Base-by-base conservation (phyloP, 2,113 vertebrate species). In the Plecotus auritus region DNA sequence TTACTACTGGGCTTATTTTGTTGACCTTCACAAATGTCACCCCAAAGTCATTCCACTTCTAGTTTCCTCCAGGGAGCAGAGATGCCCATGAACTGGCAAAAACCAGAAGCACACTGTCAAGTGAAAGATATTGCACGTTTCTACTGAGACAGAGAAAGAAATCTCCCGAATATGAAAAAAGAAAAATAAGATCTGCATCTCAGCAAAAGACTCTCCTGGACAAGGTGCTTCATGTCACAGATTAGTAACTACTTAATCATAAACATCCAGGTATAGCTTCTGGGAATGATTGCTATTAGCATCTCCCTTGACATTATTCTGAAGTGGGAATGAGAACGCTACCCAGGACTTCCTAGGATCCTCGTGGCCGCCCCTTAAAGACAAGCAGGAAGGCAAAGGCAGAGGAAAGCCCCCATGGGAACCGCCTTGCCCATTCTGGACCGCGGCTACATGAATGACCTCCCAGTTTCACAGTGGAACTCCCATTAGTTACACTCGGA, bases 1-100 rank as follows among this genome's bases (percentile, higher is more conserved):
- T 95, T 97, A 83, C n/a, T 54, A 28, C 51, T 85, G 23, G 2
- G 77, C 78, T 86, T 72, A 18, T 66, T 72, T 64, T 88, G 18
- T 30, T 90, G 47, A 95, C 67, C 92, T 97, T 97, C 92, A 54
- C 83, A 97, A 97, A 97, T 97, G 96, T 97, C 92, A 97, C 70
- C 90, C 78, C 90, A 78, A 95, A 97, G 66, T 82, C 92, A 30
- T 78, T 96, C 70, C 69, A 80, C 74, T 95, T 86, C 73, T 92
- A 61, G 88, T 95, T 96, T 96, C 74, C 80, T 90, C 51, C 82
- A 40, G 85, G 69, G 88, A 97, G 83, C 7, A 95, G 95, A 95
- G 30, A 0, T 0, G 67, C 83, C 96, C 86, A 91, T 64, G 90
- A 97, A 84, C 86, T 93, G 82, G 73, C 91, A n/a, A 95, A 97